Evolutionary conservation across 2,888 invertebrate species (phyloP).

Genomic region (Balanococcus diminutus): DNA sequence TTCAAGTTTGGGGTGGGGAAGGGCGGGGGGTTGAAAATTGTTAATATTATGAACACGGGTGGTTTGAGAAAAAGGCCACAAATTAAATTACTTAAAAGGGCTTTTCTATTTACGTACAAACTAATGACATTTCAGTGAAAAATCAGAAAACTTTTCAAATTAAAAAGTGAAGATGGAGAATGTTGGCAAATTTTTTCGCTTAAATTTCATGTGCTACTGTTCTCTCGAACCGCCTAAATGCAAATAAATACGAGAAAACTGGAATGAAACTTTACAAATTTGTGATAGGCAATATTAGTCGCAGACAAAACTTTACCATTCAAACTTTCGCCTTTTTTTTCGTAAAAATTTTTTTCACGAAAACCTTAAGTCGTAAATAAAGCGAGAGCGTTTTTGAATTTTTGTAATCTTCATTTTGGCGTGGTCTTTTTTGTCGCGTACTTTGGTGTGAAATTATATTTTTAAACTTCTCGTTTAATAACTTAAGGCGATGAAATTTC

Average conservation of each 20-base stretch:
- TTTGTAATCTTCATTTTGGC: conserved; percentile 13
- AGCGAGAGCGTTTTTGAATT: neutral
- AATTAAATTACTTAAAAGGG: conserved; percentile 39
- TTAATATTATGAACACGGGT: neutral
- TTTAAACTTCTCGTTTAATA: neutral
- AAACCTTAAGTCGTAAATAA: conserved; percentile 36
- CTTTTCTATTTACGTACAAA: conserved; percentile 30
- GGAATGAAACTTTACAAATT: conserved; percentile 19
- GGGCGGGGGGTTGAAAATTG: neutral
- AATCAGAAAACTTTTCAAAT: conserved; percentile 43
- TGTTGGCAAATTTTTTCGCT: conserved; percentile 9
- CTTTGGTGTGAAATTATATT: neutral
- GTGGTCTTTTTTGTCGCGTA: neutral
- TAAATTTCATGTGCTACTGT: conserved; percentile 2
- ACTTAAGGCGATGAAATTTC: neutral
- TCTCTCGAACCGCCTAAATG: conserved; percentile 13
- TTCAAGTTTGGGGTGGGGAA: no score
- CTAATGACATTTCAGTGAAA: conserved; percentile 38
- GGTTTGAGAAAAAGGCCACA: neutral
- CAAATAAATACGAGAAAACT: conserved; percentile 22
- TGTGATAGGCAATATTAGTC: conserved; percentile 27
- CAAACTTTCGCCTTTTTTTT: neutral
- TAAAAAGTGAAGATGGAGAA: conserved; percentile 23
- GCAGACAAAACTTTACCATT: conserved; percentile 35
- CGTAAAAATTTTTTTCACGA: neutral